Evolutionary conservation across 1,140 invertebrate genomes (phyloP).

Genomic region (Argopecten irradians): DNA sequence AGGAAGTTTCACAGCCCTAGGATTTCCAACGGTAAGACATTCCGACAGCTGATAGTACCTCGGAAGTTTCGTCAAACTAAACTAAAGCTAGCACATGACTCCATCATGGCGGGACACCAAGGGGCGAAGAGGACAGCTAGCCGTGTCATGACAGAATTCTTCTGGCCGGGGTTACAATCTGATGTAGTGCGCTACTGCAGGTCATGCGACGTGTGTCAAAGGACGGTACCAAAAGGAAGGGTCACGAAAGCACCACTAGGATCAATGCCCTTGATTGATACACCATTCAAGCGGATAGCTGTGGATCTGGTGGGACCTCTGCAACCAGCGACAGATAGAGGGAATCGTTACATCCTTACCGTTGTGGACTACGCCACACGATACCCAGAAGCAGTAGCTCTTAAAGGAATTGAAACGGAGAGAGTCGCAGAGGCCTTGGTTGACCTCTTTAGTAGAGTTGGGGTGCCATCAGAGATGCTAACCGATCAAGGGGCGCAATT

Average conservation of each 20-base stretch:
- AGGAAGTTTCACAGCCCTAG: neutral
- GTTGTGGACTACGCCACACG: slow-evolving; percentile 53
- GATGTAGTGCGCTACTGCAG: slow-evolving; percentile 36
- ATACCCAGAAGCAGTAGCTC: slow-evolving; percentile 50
- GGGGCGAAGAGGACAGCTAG: slow-evolving; percentile 24
- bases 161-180: slow-evolving; percentile 48
- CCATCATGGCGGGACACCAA: slow-evolving; percentile 43
- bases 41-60: slow-evolving; percentile 29
- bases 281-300: slow-evolving; percentile 47
- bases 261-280: slow-evolving; percentile 38
- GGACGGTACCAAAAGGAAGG: slow-evolving; percentile 33
- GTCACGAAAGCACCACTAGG: slow-evolving; percentile 25
- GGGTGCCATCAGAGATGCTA: slow-evolving; percentile 74
- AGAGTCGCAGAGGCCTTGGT: slow-evolving; percentile 61
- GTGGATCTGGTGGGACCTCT: slow-evolving; percentile 45
- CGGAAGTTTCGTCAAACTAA: slow-evolving; percentile 2
- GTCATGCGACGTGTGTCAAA: slow-evolving; percentile 46
- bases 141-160: slow-evolving; percentile 39
- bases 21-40: neutral
- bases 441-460: slow-evolving; percentile 74
- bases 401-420: slow-evolving; percentile 43
- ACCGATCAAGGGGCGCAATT: slow-evolving; percentile 61
- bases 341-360: slow-evolving; percentile 47
- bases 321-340: slow-evolving; percentile 38
- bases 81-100: slow-evolving; percentile 48